phyloP scores from a whole-genome alignment of 2,113 vertebrate species.

The Arenaria interpres region DNA sequence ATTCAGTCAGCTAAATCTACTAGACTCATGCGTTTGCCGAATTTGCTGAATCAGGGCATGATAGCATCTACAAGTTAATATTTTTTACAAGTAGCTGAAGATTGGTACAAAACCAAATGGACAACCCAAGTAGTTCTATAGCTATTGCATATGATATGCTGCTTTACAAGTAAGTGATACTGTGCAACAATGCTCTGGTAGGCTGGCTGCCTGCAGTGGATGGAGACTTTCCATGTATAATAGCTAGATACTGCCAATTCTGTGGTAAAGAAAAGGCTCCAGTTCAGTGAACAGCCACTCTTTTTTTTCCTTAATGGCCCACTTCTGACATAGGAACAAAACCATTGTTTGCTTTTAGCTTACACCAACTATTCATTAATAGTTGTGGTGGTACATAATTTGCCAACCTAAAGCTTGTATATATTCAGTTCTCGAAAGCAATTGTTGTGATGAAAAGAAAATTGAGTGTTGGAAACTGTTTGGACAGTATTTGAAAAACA shows the following conservation, averaged over 20 bases:
- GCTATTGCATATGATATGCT: fast-evolving
- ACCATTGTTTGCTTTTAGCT: neutral
- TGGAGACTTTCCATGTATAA: neutral
- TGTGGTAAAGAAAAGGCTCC: neutral
- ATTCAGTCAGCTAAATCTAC: neutral
- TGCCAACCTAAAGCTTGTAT: neutral
- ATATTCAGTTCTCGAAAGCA: neutral
- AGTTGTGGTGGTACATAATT: neutral
- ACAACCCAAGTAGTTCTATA: neutral
- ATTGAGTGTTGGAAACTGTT: neutral
- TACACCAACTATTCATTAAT: neutral
- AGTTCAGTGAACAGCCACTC: neutral
- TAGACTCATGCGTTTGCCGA: neutral
- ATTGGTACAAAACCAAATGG: neutral
- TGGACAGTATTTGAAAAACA: neutral
- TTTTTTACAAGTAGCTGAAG: neutral
- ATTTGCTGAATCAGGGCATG: neutral
- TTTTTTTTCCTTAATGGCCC: neutral
- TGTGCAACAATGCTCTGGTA: neutral
- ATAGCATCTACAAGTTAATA: neutral
- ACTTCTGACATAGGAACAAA: neutral
- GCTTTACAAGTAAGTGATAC: neutral
- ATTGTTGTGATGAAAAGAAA: neutral
- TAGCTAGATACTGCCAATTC: neutral
- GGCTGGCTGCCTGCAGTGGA: neutral